Evolutionary conservation across 2,113 vertebrate genomes (phyloP).

Genomic region (Crotalus tigris): DNA sequence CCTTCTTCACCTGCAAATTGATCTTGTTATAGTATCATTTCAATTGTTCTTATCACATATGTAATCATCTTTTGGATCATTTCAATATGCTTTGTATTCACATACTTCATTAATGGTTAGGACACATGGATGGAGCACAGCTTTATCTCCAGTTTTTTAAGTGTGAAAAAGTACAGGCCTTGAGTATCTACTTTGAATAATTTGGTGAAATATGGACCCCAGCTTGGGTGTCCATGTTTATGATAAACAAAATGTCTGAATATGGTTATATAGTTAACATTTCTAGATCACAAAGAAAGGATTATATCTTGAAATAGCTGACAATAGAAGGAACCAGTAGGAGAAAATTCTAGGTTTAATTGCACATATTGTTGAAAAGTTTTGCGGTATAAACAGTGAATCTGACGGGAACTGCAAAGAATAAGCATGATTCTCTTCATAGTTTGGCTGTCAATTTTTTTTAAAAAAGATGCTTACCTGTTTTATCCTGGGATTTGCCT

Average conservation of each 20-base stretch:
- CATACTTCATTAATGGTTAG: background rate
- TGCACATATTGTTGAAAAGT: background rate
- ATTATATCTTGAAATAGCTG: background rate
- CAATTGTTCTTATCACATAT: background rate
- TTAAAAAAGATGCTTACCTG: conserved; percentile 77
- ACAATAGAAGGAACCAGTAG: background rate
- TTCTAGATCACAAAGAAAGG: background rate
- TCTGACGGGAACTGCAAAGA: background rate
- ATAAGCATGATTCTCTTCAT: background rate
- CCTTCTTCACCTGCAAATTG: background rate
- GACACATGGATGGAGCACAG: background rate
- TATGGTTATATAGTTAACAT: background rate
- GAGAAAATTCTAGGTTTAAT: background rate
- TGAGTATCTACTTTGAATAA: background rate
- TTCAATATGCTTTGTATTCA: background rate
- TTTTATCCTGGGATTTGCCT: conserved; percentile 83
- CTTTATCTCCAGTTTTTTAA: background rate
- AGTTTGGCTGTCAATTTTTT: conserved; percentile 13
- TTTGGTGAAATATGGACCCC: background rate
- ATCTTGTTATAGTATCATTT: background rate
- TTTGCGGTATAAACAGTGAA: background rate
- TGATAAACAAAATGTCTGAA: background rate
- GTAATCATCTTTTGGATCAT: background rate
- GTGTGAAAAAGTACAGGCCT: background rate
- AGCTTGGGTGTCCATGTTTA: background rate